phyloP scores from a whole-genome alignment of 92 coral and sea anemone species.

The Virgularia gustaviana region DNA sequence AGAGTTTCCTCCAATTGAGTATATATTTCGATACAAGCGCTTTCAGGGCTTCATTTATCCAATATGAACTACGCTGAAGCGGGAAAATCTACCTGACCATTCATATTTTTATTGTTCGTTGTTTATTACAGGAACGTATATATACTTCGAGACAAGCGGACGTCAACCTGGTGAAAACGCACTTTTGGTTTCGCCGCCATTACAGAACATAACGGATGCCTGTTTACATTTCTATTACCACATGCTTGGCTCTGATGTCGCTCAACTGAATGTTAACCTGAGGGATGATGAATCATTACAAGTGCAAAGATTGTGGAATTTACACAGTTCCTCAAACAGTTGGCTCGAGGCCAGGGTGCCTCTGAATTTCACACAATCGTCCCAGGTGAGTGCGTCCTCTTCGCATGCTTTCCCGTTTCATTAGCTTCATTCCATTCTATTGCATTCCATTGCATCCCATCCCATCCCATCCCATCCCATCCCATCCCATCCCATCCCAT shows the following conservation, averaged over 20 bases:
- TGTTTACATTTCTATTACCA: conserved; percentile 14
- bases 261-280: conserved; percentile 26
- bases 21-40: too few relatives aligned
- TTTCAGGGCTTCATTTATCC: too few relatives aligned
- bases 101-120: too few relatives aligned
- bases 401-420: too few relatives aligned
- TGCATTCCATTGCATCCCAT: too few relatives aligned
- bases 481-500: too few relatives aligned
- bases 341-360: conserved; percentile 23
- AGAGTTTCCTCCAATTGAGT: background rate
- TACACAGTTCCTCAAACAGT: background rate
- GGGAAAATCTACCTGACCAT: too few relatives aligned
- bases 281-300: background rate
- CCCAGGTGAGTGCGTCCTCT: conserved; percentile 3
- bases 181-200: conserved; percentile 13
- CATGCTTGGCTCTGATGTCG: conserved; percentile 23
- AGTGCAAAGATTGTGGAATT: conserved; percentile 23
- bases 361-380: conserved; percentile 12
- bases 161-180: conserved; percentile 30
- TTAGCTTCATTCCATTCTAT: too few relatives aligned
- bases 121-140: conserved; percentile 2
- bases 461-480: too few relatives aligned
- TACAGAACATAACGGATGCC: background rate
- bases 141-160: conserved; percentile 31
- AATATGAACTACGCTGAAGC: too few relatives aligned